Evolutionary conservation across 2,113 vertebrate species (phyloP).

Genomic region (Oncorhynchus tshawytscha): DNA sequence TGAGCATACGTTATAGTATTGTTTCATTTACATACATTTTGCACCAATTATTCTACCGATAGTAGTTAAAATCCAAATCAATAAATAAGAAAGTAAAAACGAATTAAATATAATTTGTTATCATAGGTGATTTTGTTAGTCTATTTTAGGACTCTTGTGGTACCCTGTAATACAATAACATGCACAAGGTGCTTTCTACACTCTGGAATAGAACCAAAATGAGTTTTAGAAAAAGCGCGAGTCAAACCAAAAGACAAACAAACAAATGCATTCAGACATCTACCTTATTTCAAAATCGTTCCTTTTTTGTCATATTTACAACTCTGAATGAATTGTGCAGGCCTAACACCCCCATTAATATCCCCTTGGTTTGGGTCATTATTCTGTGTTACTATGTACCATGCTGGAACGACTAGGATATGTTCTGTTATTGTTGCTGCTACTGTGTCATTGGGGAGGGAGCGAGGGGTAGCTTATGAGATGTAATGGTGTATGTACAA

Average conservation of each 20-base stretch:
- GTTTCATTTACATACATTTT: conserved; percentile 40
- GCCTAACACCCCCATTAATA: conserved; percentile 38
- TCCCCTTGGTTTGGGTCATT: conserved; percentile 42
- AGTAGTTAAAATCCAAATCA: conserved; percentile 33
- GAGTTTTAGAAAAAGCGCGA: conserved; percentile 20
- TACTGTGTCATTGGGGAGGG: conserved; percentile 58
- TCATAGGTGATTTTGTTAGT: conserved; percentile 16
- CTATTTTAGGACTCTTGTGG: conserved; percentile 14
- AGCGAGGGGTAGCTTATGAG: conserved; percentile 57
- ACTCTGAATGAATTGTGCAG: conserved; percentile 39
- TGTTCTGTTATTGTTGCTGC: conserved; percentile 54
- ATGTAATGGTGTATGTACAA: conserved; percentile 66
- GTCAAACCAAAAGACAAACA: conserved; percentile 51
- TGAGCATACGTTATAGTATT: not conserved
- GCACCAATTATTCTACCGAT: conserved; percentile 36
- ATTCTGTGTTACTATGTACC: conserved; percentile 57
- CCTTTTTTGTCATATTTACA: conserved; percentile 36
- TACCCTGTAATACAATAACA: conserved; percentile 41
- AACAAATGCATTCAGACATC: conserved; percentile 49
- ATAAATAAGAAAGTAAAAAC: conserved; percentile 57
- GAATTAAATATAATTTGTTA: conserved; percentile 22
- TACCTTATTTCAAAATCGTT: conserved; percentile 45
- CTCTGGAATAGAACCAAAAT: conserved; percentile 35
- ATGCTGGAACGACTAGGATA: conserved; percentile 62
- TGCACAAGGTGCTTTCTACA: conserved; percentile 40